Evolutionary conservation across 2,113 vertebrate genomes (phyloP).

Genomic region (Corythaeola cristata): DNA sequence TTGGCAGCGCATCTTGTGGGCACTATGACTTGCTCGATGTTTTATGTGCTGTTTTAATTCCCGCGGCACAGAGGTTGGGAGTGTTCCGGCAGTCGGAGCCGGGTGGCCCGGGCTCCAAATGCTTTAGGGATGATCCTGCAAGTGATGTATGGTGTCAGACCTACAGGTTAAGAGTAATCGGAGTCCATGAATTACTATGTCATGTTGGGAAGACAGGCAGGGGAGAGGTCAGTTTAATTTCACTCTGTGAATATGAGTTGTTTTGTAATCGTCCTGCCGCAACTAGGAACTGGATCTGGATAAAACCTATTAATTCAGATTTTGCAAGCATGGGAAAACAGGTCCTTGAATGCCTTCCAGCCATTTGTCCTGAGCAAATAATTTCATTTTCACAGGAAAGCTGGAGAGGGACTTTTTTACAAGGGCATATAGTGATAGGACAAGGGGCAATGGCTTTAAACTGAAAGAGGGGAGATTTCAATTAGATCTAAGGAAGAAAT

Average conservation of each 20-base stretch:
- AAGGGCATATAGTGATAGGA: too few species aligned
- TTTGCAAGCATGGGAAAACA: not conserved
- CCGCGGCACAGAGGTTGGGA: accelerated
- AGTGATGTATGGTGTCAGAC: not conserved
- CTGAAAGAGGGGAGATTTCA: too few species aligned
- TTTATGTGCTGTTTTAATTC: not conserved
- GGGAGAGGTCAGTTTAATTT: not conserved
- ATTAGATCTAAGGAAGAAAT: too few species aligned
- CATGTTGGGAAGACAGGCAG: not conserved
- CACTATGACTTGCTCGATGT: accelerated
- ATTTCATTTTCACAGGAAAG: not conserved
- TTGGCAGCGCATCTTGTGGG: not conserved
- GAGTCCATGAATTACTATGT: not conserved
- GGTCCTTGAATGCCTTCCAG: not conserved
- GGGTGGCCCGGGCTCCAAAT: accelerated
- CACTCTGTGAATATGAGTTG: too few species aligned
- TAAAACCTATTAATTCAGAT: not conserved
- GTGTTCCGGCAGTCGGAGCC: accelerated
- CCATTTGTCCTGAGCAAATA: not conserved
- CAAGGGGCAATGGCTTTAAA: too few species aligned
- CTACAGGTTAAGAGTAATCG: not conserved
- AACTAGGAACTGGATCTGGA: not conserved
- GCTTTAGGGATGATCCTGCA: accelerated
- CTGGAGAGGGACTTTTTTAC: too few species aligned
- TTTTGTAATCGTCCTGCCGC: not conserved